phyloP scores from a whole-genome alignment of 2,888 invertebrate species.

The Acrocera orbiculus region DNA sequence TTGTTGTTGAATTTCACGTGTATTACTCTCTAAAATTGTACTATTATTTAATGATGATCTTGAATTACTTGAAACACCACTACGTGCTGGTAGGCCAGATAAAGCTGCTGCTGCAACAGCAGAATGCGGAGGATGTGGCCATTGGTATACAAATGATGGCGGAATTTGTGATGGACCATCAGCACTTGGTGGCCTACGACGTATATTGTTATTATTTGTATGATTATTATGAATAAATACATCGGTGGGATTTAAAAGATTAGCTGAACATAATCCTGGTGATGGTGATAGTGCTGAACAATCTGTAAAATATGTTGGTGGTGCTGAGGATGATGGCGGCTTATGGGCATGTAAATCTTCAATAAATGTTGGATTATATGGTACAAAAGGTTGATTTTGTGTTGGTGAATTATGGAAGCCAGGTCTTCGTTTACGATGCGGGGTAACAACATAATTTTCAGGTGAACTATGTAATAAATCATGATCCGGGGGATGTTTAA shows the following conservation, averaged over 20 bases:
- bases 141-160: constrained; percentile 33
- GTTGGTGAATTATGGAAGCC: constrained; percentile 77
- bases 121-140: constrained; percentile 21
- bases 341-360: constrained; percentile 53
- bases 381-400: constrained; percentile 73
- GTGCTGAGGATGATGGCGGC: constrained; percentile 51
- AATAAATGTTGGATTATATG: constrained; percentile 58
- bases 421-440: constrained; percentile 68
- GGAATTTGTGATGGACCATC: constrained; percentile 36
- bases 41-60: constrained; percentile 12
- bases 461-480: constrained; percentile 56
- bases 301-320: constrained; percentile 37
- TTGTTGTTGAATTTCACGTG: constrained; percentile 12
- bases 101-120: constrained; percentile 20
- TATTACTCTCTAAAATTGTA: constrained; percentile 12
- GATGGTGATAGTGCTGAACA: constrained; percentile 22
- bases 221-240: constrained; percentile 17
- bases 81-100: constrained; percentile 12
- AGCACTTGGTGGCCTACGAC: constrained; percentile 46
- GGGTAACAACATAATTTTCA: constrained; percentile 72
- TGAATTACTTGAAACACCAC: constrained; percentile 10
- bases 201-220: constrained; percentile 18
- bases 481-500: constrained; percentile 42
- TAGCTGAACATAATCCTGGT: too few relatives aligned
- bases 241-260: constrained; percentile 21